These are phyloP conservation scores for Pterobdella sp. DNA, from an alignment of 2,888 invertebrate species.

Conservation along the genomic window DNA sequence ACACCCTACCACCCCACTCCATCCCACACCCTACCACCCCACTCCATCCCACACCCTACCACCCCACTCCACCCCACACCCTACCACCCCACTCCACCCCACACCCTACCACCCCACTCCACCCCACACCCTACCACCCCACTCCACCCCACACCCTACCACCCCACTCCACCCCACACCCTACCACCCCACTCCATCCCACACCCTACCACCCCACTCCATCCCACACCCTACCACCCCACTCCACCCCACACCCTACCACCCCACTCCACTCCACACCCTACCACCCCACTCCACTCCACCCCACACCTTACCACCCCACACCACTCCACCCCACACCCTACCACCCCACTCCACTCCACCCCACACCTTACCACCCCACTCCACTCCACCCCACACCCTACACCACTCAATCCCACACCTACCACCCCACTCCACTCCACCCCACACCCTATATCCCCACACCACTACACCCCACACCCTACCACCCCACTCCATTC, in stretches of 20 bases:
- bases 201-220: neutral
- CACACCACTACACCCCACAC: conserved; percentile 5
- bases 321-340: neutral
- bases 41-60: neutral
- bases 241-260: neutral
- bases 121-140: neutral
- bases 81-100: neutral
- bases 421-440: neutral
- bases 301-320: neutral
- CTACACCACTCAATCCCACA: neutral
- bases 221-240: neutral
- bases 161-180: neutral
- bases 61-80: neutral
- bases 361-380: neutral
- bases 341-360: neutral
- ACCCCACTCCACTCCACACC: neutral
- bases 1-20: neutral
- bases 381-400: neutral
- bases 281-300: neutral
- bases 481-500: neutral
- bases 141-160: neutral
- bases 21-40: neutral
- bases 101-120: neutral
- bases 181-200: neutral
- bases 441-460: neutral